Conservation (phyloP, 2,797 vertebrate genomes). For the Momotus momota region DNA sequence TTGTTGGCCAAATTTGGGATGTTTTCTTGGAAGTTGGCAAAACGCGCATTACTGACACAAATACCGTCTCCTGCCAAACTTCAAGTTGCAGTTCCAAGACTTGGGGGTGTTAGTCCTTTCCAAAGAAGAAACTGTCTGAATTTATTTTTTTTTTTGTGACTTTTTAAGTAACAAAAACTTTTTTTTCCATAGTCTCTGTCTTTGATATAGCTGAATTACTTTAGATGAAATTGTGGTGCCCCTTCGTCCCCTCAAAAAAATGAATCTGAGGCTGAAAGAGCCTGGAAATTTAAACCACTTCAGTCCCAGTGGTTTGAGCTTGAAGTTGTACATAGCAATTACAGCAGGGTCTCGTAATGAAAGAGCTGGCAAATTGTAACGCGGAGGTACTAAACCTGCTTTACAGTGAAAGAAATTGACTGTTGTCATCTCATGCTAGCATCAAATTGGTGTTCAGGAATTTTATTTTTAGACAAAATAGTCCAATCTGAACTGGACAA, state of each 20-base stretch:
- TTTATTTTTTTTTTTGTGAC: neutral
- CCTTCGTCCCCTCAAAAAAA: neutral
- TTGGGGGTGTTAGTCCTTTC: slow-evolving; percentile 23
- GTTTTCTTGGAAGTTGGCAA: slow-evolving; percentile 60
- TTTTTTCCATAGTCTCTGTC: slow-evolving; percentile 37
- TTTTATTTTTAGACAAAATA: slow-evolving; percentile 39
- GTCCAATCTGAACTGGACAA: neutral
- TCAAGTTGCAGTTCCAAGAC: slow-evolving; percentile 7
- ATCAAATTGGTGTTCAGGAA: neutral
- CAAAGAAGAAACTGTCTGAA: slow-evolving; percentile 31
- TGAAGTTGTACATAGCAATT: neutral
- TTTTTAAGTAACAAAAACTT: slow-evolving; percentile 46
- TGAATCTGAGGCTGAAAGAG: neutral
- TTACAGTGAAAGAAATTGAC: neutral
- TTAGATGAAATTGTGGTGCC: neutral
- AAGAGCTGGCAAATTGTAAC: slow-evolving; percentile 13
- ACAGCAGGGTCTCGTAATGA: slow-evolving; percentile 17
- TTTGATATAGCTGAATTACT: slow-evolving; percentile 18
- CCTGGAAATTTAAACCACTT: slow-evolving; percentile 44
- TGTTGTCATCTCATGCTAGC: neutral
- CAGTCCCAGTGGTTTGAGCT: slow-evolving; percentile 6
- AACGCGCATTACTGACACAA: slow-evolving; percentile 23
- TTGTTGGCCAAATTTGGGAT: slow-evolving; percentile 66
- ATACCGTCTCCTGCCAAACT: slow-evolving; percentile 52
- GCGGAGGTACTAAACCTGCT: neutral